Conservation (phyloP, 2,113 vertebrate genomes). For the Ardeotis arabs region DNA sequence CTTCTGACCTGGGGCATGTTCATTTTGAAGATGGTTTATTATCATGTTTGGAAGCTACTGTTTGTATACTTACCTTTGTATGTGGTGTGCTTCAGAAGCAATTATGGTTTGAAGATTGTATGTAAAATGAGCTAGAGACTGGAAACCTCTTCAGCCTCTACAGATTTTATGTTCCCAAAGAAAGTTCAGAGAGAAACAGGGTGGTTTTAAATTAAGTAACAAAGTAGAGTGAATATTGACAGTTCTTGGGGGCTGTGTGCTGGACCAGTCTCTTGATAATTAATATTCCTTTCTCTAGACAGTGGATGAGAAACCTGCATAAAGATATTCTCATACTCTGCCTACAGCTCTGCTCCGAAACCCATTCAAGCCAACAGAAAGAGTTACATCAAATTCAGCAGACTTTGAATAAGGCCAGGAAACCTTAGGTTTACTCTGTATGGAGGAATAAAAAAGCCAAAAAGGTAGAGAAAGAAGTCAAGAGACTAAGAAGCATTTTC, state of each 20-base stretch:
- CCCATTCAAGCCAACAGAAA: neutral
- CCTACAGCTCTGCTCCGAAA: neutral
- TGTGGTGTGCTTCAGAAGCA: neutral
- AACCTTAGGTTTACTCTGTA: neutral
- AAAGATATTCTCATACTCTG: neutral
- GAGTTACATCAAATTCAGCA: neutral
- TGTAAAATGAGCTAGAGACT: neutral
- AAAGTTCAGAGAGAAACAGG: conserved; percentile 8
- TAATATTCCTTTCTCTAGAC: neutral
- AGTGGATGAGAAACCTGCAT: neutral
- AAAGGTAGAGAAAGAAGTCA: neutral
- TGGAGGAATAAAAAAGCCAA: neutral
- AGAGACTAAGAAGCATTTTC: neutral
- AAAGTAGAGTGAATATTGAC: neutral
- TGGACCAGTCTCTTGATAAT: neutral
- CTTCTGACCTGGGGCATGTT: neutral
- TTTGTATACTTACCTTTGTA: neutral
- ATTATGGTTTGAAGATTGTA: neutral
- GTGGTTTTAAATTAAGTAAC: neutral
- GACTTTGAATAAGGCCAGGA: neutral
- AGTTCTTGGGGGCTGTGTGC: neutral
- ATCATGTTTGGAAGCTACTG: neutral
- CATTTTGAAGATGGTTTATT: neutral
- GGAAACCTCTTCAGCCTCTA: neutral
- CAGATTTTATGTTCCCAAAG: neutral